A percentile compares a stretch with the other conserved stretches of the same genome.
Evolutionary conservation across 2,888 invertebrate genomes (phyloP).

Genomic region (Drosophila helvetica): DNA sequence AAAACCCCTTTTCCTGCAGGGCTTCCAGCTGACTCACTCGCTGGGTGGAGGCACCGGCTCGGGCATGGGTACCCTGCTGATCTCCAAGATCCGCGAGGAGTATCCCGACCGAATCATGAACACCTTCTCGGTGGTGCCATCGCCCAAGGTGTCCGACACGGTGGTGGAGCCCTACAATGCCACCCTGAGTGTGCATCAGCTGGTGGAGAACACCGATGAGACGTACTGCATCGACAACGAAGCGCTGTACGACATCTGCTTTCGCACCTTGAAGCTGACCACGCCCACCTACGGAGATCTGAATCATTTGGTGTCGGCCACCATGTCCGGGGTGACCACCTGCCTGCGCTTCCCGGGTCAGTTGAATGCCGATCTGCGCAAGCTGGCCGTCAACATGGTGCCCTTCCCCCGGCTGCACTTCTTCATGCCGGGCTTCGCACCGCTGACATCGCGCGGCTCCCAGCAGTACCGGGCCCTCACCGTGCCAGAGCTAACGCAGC

Average conservation of each 20-base stretch:
- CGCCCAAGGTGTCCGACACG: constrained; percentile 90
- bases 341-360: constrained; percentile 96
- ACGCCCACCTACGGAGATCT: constrained; percentile 97
- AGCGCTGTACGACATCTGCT: constrained; percentile 96
- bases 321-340: constrained; percentile 95
- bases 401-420: constrained; percentile 98
- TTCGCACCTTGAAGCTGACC: constrained; percentile 93
- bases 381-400: constrained; percentile 98
- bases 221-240: constrained; percentile 97
- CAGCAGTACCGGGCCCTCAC: constrained; percentile 96
- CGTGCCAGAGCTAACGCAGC: constrained; percentile 95
- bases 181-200: constrained; percentile 93
- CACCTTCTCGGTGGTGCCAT: constrained; percentile 93
- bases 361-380: constrained; percentile 95
- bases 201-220: constrained; percentile 96
- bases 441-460: constrained; percentile 94
- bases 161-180: constrained; percentile 93
- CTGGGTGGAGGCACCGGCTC: constrained; percentile 95
- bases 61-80: constrained; percentile 93
- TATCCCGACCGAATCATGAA: constrained; percentile 95
- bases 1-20: constrained; percentile 80
- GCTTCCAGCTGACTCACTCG: constrained; percentile 92
- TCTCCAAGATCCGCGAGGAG: constrained; percentile 95
- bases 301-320: constrained; percentile 94
- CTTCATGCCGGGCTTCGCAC: constrained; percentile 98